Conservation (phyloP, 2,888 invertebrate species). For the Toxonevra muliebris region DNA sequence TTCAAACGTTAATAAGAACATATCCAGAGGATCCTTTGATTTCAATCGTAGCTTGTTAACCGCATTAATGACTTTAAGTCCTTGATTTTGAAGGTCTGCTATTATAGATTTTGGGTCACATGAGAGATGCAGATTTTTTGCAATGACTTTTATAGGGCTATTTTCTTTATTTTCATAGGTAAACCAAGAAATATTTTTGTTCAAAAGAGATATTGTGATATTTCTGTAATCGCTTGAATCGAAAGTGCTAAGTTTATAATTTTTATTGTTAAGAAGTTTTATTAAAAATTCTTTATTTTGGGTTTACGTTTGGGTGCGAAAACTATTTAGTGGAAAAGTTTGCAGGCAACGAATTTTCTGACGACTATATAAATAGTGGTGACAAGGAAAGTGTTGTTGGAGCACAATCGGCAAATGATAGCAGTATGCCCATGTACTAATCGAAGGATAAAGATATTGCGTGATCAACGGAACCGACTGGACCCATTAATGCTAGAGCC, state of each 20-base stretch:
- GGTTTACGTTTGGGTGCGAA: too few species aligned
- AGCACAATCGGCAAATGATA: too few species aligned
- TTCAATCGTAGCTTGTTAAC: constrained; percentile 12
- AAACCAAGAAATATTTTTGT: constrained; percentile 10
- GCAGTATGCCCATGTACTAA: too few species aligned
- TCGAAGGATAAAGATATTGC: too few species aligned
- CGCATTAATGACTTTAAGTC: constrained; percentile 12
- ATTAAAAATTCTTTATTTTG: constrained; percentile 3
- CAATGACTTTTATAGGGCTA: too few species aligned
- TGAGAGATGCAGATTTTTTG: constrained; percentile 25
- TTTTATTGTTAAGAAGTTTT: constrained; percentile 10
- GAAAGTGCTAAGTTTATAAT: constrained; percentile 3
- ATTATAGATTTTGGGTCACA: constrained; percentile 18
- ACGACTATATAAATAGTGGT: too few species aligned
- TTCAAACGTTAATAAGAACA: constrained; percentile 16
- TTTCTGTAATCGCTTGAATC: constrained; percentile 11
- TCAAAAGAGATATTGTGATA: constrained; percentile 19
- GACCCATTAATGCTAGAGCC: too few species aligned
- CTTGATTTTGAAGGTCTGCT: constrained; percentile 17
- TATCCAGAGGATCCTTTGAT: constrained; percentile 9
- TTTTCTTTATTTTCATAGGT: constrained; percentile 23
- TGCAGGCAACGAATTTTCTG: too few species aligned
- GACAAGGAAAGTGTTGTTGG: too few species aligned
- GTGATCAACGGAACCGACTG: too few species aligned
- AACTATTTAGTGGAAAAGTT: too few species aligned